Conservation (phyloP, 2,888 invertebrate species). For the Fragum sueziense region DNA sequence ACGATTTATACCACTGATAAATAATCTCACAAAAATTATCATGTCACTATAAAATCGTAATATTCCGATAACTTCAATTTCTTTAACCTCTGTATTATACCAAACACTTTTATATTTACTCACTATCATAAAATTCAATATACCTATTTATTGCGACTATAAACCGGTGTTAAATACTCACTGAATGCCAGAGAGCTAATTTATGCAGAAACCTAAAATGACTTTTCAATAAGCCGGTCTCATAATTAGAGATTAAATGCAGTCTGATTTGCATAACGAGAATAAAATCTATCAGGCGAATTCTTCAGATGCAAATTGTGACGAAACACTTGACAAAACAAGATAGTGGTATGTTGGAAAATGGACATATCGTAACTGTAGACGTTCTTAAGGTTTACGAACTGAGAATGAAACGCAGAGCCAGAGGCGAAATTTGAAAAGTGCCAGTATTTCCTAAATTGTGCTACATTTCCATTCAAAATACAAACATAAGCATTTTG, state of each 20-base stretch:
- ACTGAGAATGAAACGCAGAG: too few relatives aligned
- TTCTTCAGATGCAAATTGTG: background rate
- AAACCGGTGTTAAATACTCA: background rate
- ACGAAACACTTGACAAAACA: background rate
- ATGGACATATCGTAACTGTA: too few relatives aligned
- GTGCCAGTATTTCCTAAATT: too few relatives aligned
- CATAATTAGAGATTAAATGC: background rate
- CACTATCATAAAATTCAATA: constrained; percentile 11
- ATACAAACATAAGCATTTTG: too few relatives aligned
- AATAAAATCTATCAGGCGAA: background rate
- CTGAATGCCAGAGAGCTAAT: background rate
- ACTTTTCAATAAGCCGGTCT: background rate
- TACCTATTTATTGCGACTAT: constrained; percentile 7
- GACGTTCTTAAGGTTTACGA: too few relatives aligned
- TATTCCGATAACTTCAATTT: background rate
- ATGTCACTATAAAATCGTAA: background rate
- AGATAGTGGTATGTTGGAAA: background rate
- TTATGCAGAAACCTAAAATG: background rate
- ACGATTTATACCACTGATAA: too few relatives aligned
- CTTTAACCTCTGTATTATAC: background rate
- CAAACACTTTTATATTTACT: constrained; percentile 6
- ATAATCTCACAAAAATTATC: too few relatives aligned
- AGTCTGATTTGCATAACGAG: background rate
- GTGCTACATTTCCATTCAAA: too few relatives aligned
- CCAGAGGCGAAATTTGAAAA: too few relatives aligned